These are phyloP conservation scores for Trichogramma dendrolimi DNA, from an alignment of 2,888 invertebrate species.

Conservation along the genomic window DNA sequence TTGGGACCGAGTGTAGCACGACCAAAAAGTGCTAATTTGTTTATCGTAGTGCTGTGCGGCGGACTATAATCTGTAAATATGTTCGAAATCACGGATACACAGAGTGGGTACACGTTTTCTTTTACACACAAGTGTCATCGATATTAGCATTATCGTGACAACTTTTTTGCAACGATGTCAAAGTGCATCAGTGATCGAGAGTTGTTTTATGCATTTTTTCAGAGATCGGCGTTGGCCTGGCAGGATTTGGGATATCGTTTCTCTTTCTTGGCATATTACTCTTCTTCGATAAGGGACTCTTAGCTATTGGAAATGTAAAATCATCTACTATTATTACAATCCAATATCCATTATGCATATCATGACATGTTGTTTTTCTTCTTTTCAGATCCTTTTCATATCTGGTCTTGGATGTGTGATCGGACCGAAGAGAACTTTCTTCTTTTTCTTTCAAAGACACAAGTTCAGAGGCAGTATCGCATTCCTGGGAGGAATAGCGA, in stretches of 20 bases:
- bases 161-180: too few species aligned
- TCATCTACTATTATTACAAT: slow-evolving; percentile 10
- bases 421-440: slow-evolving; percentile 88
- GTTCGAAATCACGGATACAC: slow-evolving; percentile 80
- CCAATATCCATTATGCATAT: background rate
- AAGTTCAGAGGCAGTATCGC: slow-evolving; percentile 86
- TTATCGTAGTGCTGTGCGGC: too few species aligned
- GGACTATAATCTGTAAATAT: slow-evolving; percentile 53
- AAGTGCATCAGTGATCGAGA: too few species aligned
- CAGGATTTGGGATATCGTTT: slow-evolving; percentile 93
- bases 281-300: slow-evolving; percentile 91
- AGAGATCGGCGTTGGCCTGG: slow-evolving; percentile 97
- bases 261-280: slow-evolving; percentile 89
- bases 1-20: too few species aligned
- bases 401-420: slow-evolving; percentile 93
- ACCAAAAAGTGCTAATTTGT: too few species aligned
- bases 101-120: slow-evolving; percentile 62
- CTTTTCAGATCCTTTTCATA: slow-evolving; percentile 85
- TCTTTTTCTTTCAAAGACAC: slow-evolving; percentile 96
- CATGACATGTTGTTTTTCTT: background rate
- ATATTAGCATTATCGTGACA: background rate
- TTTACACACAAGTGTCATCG: background rate
- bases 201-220: slow-evolving; percentile 46
- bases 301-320: slow-evolving; percentile 99
- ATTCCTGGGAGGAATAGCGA: slow-evolving; percentile 87